A percentile compares a stretch with the other conserved stretches of the same genome.
Conservation (phyloP, 1,140 invertebrate genomes). For the Euura lappo region DNA sequence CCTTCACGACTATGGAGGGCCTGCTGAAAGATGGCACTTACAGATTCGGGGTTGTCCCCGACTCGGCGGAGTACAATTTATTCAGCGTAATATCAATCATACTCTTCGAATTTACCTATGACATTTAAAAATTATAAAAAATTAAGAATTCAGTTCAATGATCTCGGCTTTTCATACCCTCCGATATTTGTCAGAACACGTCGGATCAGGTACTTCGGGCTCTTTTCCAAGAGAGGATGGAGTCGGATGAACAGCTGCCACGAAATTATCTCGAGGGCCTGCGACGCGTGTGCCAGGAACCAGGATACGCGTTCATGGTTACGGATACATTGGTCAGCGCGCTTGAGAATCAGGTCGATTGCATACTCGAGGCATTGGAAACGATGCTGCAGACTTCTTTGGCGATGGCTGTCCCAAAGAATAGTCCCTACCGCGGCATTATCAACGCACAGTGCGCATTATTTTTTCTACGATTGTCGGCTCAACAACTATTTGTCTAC, state of each 20-base stretch:
- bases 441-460: slow-evolving; percentile 48
- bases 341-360: slow-evolving; percentile 43
- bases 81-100: slow-evolving; percentile 43
- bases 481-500: background rate
- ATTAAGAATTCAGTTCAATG: background rate
- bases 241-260: slow-evolving; percentile 38
- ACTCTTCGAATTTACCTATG: slow-evolving; percentile 8
- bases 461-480: background rate
- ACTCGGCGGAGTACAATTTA: slow-evolving; percentile 52
- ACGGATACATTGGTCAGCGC: slow-evolving; percentile 49
- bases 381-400: slow-evolving; percentile 50
- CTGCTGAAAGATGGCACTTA: slow-evolving; percentile 52
- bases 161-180: too few relatives aligned
- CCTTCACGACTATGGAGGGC: slow-evolving; percentile 57
- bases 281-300: slow-evolving; percentile 39
- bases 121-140: background rate
- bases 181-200: slow-evolving; percentile 38
- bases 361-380: slow-evolving; percentile 50
- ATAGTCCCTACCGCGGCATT: slow-evolving; percentile 51
- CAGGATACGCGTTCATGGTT: slow-evolving; percentile 54
- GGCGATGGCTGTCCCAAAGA: slow-evolving; percentile 44
- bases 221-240: slow-evolving; percentile 44
- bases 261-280: slow-evolving; percentile 51
- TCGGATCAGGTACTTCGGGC: slow-evolving; percentile 38
- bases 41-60: slow-evolving; percentile 43